phyloP scores from a whole-genome alignment of 1,140 invertebrate species.

The Copidosoma floridanum region DNA sequence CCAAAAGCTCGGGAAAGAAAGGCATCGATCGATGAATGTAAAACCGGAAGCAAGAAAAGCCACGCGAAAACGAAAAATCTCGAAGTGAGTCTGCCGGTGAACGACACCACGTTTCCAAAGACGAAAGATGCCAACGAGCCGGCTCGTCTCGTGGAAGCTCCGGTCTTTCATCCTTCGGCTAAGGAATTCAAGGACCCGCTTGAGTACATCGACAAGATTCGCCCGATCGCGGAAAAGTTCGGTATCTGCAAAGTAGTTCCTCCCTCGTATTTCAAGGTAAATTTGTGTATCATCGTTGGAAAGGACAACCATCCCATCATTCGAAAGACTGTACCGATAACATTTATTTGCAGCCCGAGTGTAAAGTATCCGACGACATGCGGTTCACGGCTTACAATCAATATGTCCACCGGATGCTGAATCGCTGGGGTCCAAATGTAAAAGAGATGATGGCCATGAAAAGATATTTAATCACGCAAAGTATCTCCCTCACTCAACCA shows the following conservation, averaged over 20 bases:
- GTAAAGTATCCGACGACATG: conserved; percentile 81
- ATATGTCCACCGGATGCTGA: conserved; percentile 85
- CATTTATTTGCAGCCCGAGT: conserved; percentile 68
- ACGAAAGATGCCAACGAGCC: conserved; percentile 49
- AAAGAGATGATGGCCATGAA: conserved; percentile 84
- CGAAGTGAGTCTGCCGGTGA: conserved; percentile 52
- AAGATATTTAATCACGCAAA: conserved; percentile 77
- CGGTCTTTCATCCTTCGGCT: conserved; percentile 78
- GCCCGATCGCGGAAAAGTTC: conserved; percentile 74
- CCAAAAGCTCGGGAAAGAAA: conserved; percentile 45
- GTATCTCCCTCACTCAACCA: conserved; percentile 70
- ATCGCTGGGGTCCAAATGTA: conserved; percentile 86
- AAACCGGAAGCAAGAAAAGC: conserved; percentile 34
- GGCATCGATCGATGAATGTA: conserved; percentile 33
- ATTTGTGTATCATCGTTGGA: not conserved
- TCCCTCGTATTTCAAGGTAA: conserved; percentile 78
- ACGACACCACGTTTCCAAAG: conserved; percentile 58
- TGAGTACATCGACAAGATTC: conserved; percentile 84
- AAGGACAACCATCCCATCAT: not conserved
- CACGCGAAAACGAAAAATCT: conserved; percentile 42
- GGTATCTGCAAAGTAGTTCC: conserved; percentile 89
- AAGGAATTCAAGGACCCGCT: conserved; percentile 89
- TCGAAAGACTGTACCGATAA: not conserved
- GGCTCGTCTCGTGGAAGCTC: conserved; percentile 73
- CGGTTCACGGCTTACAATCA: conserved; percentile 89